These are phyloP conservation scores for Drosophila buzzatii DNA, from an alignment of 2,888 invertebrate species.

Conservation along the genomic window DNA sequence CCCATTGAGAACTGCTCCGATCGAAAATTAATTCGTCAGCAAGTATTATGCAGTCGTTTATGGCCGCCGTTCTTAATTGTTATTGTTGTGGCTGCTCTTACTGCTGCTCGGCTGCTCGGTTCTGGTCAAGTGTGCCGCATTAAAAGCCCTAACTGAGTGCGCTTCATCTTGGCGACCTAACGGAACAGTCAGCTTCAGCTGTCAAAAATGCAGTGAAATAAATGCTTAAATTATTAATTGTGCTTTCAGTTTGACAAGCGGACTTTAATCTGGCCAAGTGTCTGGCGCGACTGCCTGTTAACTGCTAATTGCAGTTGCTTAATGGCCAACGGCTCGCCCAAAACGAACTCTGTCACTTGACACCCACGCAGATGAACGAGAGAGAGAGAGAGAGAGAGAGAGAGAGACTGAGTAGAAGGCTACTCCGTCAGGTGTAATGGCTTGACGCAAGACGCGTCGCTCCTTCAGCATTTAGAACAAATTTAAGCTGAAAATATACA, in stretches of 20 bases:
- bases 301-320: slow-evolving; percentile 50
- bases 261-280: slow-evolving; percentile 55
- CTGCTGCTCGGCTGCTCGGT: neutral
- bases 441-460: neutral
- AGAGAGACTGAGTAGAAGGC: neutral
- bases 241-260: slow-evolving; percentile 50
- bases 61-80: neutral
- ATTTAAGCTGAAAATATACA: slow-evolving; percentile 1
- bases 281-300: slow-evolving; percentile 21
- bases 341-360: slow-evolving; percentile 1
- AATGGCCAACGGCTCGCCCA: slow-evolving; percentile 39
- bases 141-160: slow-evolving; percentile 15
- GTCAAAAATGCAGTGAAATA: slow-evolving; percentile 46
- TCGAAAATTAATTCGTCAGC: neutral
- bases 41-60: neutral
- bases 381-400: neutral
- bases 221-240: slow-evolving; percentile 71
- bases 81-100: neutral
- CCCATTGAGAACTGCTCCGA: neutral
- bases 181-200: slow-evolving; percentile 39
- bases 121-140: slow-evolving; percentile 16
- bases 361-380: slow-evolving; percentile 3
- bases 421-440: neutral
- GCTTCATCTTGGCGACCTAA: slow-evolving; percentile 34
- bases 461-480: neutral